phyloP scores from a whole-genome alignment of 2,113 vertebrate genomes.

The Galemys pyrenaicus region DNA sequence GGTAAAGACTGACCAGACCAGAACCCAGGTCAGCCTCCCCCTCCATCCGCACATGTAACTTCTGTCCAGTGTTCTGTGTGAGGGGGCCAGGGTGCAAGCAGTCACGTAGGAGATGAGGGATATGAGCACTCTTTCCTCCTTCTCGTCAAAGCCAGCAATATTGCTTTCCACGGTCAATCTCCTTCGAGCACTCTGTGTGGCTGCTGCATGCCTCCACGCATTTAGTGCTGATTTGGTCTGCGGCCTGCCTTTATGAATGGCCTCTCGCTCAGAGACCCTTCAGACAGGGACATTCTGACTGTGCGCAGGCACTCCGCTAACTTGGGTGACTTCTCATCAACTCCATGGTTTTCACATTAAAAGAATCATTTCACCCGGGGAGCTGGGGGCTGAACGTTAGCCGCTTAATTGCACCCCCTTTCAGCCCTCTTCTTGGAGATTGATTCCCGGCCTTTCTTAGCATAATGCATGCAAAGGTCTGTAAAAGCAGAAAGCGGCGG shows the following conservation, averaged over 20 bases:
- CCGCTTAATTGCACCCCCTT: slow-evolving; percentile 25
- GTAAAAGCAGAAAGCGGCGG: background rate
- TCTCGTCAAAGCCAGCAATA: slow-evolving; percentile 39
- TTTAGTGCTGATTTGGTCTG: slow-evolving; percentile 47
- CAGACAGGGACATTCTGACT: background rate
- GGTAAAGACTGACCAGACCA: background rate
- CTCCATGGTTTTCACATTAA: slow-evolving; percentile 37
- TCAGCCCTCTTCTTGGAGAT: slow-evolving; percentile 12
- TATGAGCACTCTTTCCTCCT: slow-evolving; percentile 52
- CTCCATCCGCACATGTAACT: background rate
- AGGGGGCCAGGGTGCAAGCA: background rate
- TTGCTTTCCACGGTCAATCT: slow-evolving; percentile 35
- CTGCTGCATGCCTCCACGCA: background rate
- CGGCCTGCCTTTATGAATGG: background rate
- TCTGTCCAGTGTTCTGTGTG: background rate
- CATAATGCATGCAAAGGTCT: slow-evolving; percentile 33
- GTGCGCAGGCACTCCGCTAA: background rate
- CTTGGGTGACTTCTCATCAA: slow-evolving; percentile 23
- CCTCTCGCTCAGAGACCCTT: slow-evolving; percentile 56
- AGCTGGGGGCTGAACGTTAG: background rate
- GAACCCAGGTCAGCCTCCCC: background rate
- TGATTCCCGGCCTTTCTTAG: slow-evolving; percentile 44
- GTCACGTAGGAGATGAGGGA: background rate
- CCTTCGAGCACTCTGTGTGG: background rate
- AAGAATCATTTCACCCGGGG: slow-evolving; percentile 17